phyloP scores from a whole-genome alignment of 2,113 vertebrate species.

The Tinamus guttatus region DNA sequence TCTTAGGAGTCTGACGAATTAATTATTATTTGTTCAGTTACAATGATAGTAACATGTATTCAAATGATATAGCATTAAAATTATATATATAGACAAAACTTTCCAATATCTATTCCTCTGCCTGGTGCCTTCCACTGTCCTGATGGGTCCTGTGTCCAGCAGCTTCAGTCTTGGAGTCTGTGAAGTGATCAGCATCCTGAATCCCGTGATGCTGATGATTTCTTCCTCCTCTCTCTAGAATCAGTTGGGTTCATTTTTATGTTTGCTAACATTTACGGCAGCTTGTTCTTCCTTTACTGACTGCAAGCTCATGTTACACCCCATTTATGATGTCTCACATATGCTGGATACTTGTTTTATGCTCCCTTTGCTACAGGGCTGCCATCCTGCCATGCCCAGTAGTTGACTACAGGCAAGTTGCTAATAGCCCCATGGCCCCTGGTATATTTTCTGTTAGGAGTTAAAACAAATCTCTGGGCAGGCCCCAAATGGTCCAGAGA shows the following conservation, averaged over 20 bases:
- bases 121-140: background rate
- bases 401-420: background rate
- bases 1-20: background rate
- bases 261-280: background rate
- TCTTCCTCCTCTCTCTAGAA: background rate
- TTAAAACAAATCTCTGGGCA: too few relatives aligned
- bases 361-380: background rate
- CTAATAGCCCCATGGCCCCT: background rate
- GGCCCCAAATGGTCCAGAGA: too few relatives aligned
- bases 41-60: background rate
- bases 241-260: background rate
- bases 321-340: background rate
- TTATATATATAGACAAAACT: background rate
- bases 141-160: fast-evolving
- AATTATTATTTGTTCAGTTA: background rate
- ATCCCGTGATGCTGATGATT: background rate
- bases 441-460: background rate
- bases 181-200: background rate
- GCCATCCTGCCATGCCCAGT: background rate
- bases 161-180: background rate
- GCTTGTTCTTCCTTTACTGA: background rate
- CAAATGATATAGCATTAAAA: background rate
- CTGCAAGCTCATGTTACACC: background rate
- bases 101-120: background rate
- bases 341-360: background rate